These are phyloP conservation scores for Tenthredo mesomela DNA, from an alignment of 2,888 invertebrate genomes.

Conservation along the genomic window DNA sequence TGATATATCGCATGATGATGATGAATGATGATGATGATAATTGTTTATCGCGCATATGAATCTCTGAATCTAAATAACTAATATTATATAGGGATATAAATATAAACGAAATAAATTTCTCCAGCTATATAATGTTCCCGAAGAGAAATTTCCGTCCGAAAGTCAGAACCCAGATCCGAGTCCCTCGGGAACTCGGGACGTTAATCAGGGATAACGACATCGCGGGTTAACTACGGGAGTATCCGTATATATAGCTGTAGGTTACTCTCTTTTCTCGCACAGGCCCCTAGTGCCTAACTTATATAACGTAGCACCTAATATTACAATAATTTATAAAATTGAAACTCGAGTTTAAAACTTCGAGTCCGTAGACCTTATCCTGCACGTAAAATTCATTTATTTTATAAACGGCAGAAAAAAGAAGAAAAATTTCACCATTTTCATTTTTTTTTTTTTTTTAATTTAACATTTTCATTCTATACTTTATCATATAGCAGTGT, in stretches of 20 bases:
- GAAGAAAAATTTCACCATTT: not conserved
- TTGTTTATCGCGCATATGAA: not conserved
- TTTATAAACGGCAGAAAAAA: not conserved
- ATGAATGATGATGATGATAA: not conserved
- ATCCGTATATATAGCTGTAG: conserved; percentile 5
- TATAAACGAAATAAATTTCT: conserved; percentile 3
- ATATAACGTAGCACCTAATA: conserved; percentile 7
- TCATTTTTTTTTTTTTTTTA: not conserved
- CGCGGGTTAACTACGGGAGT: not conserved
- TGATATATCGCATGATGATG: no score
- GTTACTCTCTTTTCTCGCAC: not conserved
- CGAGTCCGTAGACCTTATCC: not conserved
- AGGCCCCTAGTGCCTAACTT: not conserved
- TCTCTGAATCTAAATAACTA: not conserved
- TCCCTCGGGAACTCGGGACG: conserved; percentile 35
- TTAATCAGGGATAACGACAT: conserved; percentile 40
- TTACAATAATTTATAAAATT: conserved; percentile 18
- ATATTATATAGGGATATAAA: not conserved
- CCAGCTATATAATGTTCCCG: not conserved
- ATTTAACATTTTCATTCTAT: no score
- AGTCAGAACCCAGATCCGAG: conserved; percentile 48
- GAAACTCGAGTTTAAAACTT: not conserved
- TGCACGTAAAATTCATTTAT: not conserved
- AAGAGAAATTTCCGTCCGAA: conserved; percentile 52
- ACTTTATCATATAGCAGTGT: no score